These are phyloP conservation scores for Channa striata DNA, from an alignment of 2,797 vertebrate genomes.

Conservation along the genomic window DNA sequence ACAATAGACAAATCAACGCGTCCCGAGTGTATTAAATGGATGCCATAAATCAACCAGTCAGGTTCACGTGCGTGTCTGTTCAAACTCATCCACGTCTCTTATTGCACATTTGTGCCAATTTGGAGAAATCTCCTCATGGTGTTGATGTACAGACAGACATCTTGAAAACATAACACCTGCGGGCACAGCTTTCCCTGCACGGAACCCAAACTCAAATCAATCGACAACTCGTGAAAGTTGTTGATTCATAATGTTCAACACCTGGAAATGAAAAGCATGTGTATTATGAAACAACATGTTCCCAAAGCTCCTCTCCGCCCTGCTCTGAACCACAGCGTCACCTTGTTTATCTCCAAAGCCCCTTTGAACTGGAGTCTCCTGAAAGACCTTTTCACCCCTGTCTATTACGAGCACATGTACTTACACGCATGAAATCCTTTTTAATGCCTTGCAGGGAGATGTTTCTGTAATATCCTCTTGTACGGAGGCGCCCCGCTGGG, in stretches of 20 bases:
- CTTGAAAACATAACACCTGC: too few relatives aligned
- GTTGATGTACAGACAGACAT: too few relatives aligned
- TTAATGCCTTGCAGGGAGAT: conserved; percentile 41
- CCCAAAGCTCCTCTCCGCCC: not conserved
- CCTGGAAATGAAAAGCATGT: conserved; percentile 23
- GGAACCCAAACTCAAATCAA: not conserved
- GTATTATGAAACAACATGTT: not conserved
- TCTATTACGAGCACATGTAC: conserved; percentile 29
- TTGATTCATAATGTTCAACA: conserved; percentile 1
- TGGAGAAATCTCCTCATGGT: too few relatives aligned
- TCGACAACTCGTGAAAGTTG: not conserved
- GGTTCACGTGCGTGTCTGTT: too few relatives aligned
- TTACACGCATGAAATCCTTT: conserved; percentile 29
- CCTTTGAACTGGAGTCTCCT: conserved; percentile 25
- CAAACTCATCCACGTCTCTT: too few relatives aligned
- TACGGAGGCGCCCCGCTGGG: conserved; percentile 15
- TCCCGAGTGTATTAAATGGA: too few relatives aligned
- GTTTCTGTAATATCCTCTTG: conserved; percentile 43
- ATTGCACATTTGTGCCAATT: too few relatives aligned
- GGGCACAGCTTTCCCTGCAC: too few relatives aligned
- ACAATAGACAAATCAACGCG: not conserved
- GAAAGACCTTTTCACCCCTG: not conserved
- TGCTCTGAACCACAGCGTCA: conserved; percentile 7
- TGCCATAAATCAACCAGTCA: too few relatives aligned
- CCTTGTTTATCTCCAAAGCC: conserved; percentile 21